phyloP scores from a whole-genome alignment of 2,113 vertebrate species.

The Mus spicilegus region DNA sequence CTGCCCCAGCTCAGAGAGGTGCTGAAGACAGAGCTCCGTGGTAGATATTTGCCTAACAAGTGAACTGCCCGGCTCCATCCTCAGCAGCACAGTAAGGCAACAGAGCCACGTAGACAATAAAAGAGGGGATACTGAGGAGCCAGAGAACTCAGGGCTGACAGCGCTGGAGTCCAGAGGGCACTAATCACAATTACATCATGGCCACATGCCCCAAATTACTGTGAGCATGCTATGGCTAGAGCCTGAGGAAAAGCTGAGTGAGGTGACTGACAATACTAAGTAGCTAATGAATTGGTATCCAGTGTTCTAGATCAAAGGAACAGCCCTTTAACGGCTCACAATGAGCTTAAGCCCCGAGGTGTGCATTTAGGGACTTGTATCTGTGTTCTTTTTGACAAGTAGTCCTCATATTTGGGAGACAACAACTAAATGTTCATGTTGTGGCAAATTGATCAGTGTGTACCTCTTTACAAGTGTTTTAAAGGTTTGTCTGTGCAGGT shows the following conservation, averaged over 20 bases:
- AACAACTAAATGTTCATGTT: neutral
- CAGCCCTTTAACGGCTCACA: neutral
- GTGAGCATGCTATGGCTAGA: neutral
- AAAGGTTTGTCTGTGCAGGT: neutral
- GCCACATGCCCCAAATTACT: neutral
- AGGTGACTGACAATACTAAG: no score
- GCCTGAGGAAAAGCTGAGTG: neutral
- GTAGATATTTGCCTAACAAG: neutral
- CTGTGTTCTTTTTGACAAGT: neutral
- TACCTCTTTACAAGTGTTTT: neutral
- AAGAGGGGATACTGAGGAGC: neutral
- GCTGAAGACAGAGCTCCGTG: neutral
- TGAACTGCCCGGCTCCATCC: neutral
- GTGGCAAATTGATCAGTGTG: neutral
- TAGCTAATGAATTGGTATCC: neutral
- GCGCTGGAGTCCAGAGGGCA: neutral
- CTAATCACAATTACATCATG: neutral
- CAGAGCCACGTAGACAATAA: neutral
- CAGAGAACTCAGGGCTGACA: neutral
- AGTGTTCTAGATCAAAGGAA: neutral
- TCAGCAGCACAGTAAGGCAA: neutral
- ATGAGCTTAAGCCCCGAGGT: neutral
- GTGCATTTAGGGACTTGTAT: neutral
- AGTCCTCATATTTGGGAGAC: neutral
- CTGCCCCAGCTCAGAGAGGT: no score